Conservation (phyloP, 35 echinoderm and acorn worm species). For the Eucidaris tribuloides region DNA sequence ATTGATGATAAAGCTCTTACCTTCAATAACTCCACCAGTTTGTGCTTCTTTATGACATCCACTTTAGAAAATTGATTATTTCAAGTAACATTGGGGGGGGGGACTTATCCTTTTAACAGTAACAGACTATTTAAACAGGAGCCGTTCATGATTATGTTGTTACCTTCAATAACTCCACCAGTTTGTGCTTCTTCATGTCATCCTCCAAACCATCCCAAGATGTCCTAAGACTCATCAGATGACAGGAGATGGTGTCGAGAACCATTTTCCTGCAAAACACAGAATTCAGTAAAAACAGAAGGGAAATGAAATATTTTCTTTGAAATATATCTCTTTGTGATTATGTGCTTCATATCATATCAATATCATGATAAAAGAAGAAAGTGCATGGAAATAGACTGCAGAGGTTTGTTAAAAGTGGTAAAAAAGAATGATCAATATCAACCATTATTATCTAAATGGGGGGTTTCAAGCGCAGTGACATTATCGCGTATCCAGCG, state of each 20-base stretch:
- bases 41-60: conserved; percentile 31
- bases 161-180: neutral
- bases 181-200: conserved; percentile 21
- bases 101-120: too few relatives aligned
- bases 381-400: neutral
- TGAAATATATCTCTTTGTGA: too few relatives aligned
- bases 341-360: too few relatives aligned
- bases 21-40: neutral
- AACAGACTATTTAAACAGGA: too few relatives aligned
- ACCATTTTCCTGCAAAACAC: neutral
- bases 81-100: too few relatives aligned
- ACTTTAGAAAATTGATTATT: too few relatives aligned
- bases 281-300: neutral
- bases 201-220: conserved; percentile 12
- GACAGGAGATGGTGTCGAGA: neutral
- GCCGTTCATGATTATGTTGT: too few relatives aligned
- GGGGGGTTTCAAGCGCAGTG: too few relatives aligned
- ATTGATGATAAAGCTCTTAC: too few relatives aligned
- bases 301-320: neutral
- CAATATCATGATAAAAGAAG: neutral
- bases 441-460: neutral
- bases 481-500: too few relatives aligned
- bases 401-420: neutral
- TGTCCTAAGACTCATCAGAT: neutral
- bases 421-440: neutral